phyloP scores from a whole-genome alignment of 2,888 invertebrate species.

The Chloroclystis v-ata region DNA sequence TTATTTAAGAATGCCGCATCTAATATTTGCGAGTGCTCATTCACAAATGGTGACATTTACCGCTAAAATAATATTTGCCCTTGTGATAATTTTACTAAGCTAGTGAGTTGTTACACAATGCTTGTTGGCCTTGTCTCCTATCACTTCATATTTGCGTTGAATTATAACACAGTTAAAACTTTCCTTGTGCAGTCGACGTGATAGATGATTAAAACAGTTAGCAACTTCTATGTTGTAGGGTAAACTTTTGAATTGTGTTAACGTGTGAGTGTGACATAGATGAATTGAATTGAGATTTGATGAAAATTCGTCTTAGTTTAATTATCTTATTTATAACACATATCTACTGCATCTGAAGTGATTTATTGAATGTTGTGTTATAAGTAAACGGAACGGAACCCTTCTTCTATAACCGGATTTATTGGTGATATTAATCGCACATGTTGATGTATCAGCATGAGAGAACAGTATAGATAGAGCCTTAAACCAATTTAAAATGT shows the following conservation, averaged over 20 bases:
- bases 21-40: no score
- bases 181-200: background rate
- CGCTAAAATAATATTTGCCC: background rate
- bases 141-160: background rate
- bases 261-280: background rate
- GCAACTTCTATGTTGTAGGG: background rate
- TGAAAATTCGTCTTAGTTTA: no score
- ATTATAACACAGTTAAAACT: slow-evolving; percentile 1
- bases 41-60: background rate
- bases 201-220: background rate
- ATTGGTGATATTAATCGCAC: no score
- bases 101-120: background rate
- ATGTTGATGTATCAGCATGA: no score
- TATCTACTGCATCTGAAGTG: no score
- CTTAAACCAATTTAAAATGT: no score
- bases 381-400: no score
- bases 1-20: background rate
- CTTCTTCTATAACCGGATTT: no score
- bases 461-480: no score
- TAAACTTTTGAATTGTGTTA: background rate
- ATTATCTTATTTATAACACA: no score
- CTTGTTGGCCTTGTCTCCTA: background rate
- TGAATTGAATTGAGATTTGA: no score
- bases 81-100: background rate
- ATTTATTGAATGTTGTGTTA: no score